Percentiles rank a stretch among this genome's conserved stretches.
Conservation (phyloP, 2,888 invertebrate species). For the Halictus ligatus region DNA sequence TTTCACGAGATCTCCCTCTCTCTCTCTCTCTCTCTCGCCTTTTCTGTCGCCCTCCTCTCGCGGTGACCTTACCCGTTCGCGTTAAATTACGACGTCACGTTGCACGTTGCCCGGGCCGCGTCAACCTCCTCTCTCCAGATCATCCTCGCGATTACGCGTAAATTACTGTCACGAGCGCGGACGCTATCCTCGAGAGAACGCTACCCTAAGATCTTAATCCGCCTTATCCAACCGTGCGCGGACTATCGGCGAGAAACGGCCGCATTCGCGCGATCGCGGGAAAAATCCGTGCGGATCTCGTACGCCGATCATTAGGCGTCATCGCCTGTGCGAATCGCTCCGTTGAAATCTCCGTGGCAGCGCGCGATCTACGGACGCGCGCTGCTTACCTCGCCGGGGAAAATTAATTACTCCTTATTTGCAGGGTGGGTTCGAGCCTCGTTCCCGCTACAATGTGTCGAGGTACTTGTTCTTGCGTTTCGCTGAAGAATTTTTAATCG, state of each 20-base stretch:
- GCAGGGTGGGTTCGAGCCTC: neutral
- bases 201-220: slow-evolving; percentile 58
- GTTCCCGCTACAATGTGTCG: neutral
- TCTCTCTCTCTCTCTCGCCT: neutral
- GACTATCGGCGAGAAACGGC: neutral
- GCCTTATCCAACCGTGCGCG: slow-evolving; percentile 36
- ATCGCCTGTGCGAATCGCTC: slow-evolving; percentile 5
- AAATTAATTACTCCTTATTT: neutral
- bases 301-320: neutral
- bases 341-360: slow-evolving; percentile 19
- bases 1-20: slow-evolving; percentile 39
- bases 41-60: neutral
- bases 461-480: neutral
- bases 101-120: slow-evolving; percentile 9
- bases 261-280: neutral
- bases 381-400: neutral
- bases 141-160: slow-evolving; percentile 57
- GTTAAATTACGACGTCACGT: slow-evolving; percentile 61
- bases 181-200: neutral
- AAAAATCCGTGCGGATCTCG: neutral
- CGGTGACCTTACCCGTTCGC: slow-evolving; percentile 42
- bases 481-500: neutral
- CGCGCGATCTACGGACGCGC: neutral
- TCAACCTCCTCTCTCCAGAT: slow-evolving; percentile 39
- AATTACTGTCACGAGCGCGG: slow-evolving; percentile 52